Evolutionary conservation across 2,797 vertebrate genomes (phyloP), one percentile per base, ranked within the genome.

Genomic region (Bufotes viridis): DNA sequence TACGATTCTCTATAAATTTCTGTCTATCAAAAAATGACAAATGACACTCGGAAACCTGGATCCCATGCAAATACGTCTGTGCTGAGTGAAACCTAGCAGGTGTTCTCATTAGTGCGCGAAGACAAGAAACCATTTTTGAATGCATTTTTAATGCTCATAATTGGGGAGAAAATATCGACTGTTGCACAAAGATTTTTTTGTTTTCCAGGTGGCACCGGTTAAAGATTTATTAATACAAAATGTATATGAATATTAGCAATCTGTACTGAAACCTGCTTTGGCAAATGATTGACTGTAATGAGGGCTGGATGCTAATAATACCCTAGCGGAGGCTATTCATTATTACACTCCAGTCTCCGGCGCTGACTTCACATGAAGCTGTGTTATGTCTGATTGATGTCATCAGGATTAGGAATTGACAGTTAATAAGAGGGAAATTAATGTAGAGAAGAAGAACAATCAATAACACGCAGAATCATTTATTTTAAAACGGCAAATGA

Each of bases 21-120:
- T 94, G 94, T 94, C 93, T 95, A 95, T 94, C 91, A 91, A 89
- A 93, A 94, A 95, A 92, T 93, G 93, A 94, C 92, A 92, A 94
- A 94, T 91, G 93, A 94, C 93, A 92, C 90, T 90, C 90, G 92
- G 91, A 95, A 94, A 92, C 91, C 93, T 94, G 93, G 93, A 94
- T 93, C 91, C 91, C 85, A 93, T 95, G 94, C 94, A 95, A 94
- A 95, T 94, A 92, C 92, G 92, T 91, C 92, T 90, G 91, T 55
- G 89, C 80, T 82, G 92, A 91, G 91, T 91, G 91, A 90, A 94
- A 92, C 91, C 93, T 95, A 94, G 94, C 95, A 95, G 94, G 94
- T 95, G 94, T 95, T 96, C 93, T 94, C 93, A 94, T 95, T 95
- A 94, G 93, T 92, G 93, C 94, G 94, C 94, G 92, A 93, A 95